Evolutionary conservation across 30 jellyfish, hydroid and myxozoan species (phyloP).

Genomic region (Cassiopea andromeda): DNA sequence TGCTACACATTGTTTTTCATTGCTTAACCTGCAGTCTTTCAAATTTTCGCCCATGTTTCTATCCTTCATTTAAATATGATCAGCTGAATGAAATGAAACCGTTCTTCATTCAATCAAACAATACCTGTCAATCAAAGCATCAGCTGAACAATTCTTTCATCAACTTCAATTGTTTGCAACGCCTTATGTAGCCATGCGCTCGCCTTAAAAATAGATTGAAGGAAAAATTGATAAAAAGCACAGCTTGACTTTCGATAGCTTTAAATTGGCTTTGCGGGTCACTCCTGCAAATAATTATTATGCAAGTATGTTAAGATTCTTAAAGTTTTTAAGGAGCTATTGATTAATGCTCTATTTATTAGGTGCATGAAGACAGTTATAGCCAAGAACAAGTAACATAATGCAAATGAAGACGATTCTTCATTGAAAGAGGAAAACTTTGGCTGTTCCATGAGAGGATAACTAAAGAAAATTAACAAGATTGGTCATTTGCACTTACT

Average conservation of each 20-base stretch:
- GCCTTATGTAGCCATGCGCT: conserved; percentile 14
- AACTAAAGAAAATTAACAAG: neutral
- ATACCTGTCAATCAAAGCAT: conserved; percentile 44
- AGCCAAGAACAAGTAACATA: too few relatives aligned
- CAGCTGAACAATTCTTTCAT: neutral
- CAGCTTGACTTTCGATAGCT: conserved; percentile 22
- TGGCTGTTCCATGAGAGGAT: neutral
- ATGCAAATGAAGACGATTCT: too few relatives aligned
- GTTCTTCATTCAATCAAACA: conserved; percentile 2
- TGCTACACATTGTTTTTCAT: neutral
- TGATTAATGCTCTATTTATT: neutral
- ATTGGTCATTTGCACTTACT: neutral
- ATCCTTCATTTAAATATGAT: neutral
- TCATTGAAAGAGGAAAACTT: too few relatives aligned
- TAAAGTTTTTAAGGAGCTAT: neutral
- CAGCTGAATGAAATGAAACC: neutral
- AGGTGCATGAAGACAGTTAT: neutral
- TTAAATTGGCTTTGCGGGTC: conserved; percentile 25
- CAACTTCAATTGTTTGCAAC: conserved; percentile 26
- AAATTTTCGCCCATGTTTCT: neutral
- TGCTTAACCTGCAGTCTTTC: neutral
- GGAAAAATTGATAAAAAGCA: conserved; percentile 22
- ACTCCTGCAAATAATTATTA: neutral
- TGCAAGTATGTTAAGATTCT: neutral
- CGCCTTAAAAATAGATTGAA: neutral